phyloP scores from a whole-genome alignment of 2,888 invertebrate species.

The Drosophila picticornis region DNA sequence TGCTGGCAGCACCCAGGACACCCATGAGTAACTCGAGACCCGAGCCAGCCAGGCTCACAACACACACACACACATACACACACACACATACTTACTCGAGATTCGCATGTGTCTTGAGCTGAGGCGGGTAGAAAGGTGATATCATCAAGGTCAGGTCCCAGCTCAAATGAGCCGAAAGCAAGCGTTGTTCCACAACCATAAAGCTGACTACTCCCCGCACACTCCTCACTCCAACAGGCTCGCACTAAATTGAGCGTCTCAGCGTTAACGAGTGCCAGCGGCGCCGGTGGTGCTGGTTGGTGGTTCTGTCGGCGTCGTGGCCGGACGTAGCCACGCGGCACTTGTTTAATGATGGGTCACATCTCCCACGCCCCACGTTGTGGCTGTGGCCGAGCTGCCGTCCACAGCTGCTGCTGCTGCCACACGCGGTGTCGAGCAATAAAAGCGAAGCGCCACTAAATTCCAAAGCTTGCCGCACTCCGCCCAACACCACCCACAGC shows the following conservation, averaged over 20 bases:
- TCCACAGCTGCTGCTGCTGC: slow-evolving; percentile 41
- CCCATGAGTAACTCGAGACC: slow-evolving; percentile 63
- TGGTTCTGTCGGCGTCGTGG: slow-evolving; percentile 47
- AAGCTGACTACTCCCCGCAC: slow-evolving; percentile 46
- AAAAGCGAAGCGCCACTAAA: slow-evolving; percentile 64
- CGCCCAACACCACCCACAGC: neutral
- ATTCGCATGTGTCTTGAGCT: slow-evolving; percentile 65
- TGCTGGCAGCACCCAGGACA: slow-evolving; percentile 31
- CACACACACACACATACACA: slow-evolving; percentile 35
- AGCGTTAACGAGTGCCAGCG: slow-evolving; percentile 70
- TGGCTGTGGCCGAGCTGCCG: slow-evolving; percentile 8
- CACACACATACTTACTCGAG: slow-evolving; percentile 30
- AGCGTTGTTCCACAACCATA: slow-evolving; percentile 41
- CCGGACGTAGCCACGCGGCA: slow-evolving; percentile 72
- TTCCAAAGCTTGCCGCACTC: slow-evolving; percentile 17
- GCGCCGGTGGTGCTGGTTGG: slow-evolving; percentile 46
- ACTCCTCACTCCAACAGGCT: slow-evolving; percentile 12
- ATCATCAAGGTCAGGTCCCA: slow-evolving; percentile 73
- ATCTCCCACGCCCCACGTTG: slow-evolving; percentile 24
- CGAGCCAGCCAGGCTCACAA: slow-evolving; percentile 39
- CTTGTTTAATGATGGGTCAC: slow-evolving; percentile 65
- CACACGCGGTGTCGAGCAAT: slow-evolving; percentile 71
- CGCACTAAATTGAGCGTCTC: slow-evolving; percentile 78
- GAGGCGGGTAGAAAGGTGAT: slow-evolving; percentile 60
- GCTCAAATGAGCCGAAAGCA: slow-evolving; percentile 59